Base-by-base conservation (phyloP, 2,888 invertebrate species). In the Hypselothyrea guttata region DNA sequence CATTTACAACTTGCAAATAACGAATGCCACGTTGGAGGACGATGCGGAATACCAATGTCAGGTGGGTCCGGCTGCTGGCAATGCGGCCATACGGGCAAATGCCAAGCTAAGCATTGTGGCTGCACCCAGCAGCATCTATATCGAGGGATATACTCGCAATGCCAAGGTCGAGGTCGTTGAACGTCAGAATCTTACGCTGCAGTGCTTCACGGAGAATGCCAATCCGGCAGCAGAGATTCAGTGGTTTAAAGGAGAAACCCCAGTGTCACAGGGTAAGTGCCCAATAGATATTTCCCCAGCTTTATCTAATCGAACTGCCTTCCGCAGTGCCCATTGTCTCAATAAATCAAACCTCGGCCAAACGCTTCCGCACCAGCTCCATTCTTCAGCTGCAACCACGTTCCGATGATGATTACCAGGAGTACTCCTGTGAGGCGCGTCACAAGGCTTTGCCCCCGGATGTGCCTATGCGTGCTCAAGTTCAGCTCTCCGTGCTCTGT, bases 1-100 rank as follows among this genome's bases (percentile, higher is more conserved):
- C 5, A 93, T 96, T 49, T 97, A 95, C 92, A 97, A 98, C 91
- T 92, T 98, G 74, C 92, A 94, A 87, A 97, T 99, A 86, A 94
- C 93, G 77, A 96, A 98, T 90, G 96, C 95, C 3, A 94, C 95
- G 15, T 91, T 98, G 27, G 95, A 94, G 78, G 99, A 99, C 89
- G 98, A 98, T 89, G 98, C 97, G 0, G 96, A 96, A 87, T 99
- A 95, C 91, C 97, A 98, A 91, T 99, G 99, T 91, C 99, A 99
- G 93, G 97, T 98, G 40, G 95, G 96, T 30, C 97, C 97, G 0
- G 93, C 94, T 0, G 93, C 94, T 72, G 93, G 93, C 87, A 94
- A 94, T 86, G 95, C 95, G 77, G 94, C 95, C 69, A 97, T 97
- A 78, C 91, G 96, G 71, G 96, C 96, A 35, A 95, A 95, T 87